phyloP scores from a whole-genome alignment of 2,797 vertebrate genomes.

The Microhierax caerulescens region DNA sequence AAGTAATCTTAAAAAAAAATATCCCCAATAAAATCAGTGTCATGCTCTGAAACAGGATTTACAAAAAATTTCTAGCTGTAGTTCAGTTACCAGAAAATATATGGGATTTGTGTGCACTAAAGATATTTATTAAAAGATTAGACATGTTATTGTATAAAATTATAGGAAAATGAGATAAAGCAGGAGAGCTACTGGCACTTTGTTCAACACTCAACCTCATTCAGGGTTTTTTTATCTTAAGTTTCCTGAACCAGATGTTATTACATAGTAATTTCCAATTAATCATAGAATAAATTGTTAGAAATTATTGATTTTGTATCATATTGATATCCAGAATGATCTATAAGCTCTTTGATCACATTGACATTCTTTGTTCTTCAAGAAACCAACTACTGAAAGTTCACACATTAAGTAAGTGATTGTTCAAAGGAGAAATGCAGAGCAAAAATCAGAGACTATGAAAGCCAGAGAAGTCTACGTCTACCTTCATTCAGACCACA shows the following conservation, averaged over 20 bases:
- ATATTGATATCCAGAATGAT: neutral
- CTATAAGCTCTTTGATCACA: neutral
- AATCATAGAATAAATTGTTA: neutral
- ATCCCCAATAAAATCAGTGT: slow-evolving; percentile 27
- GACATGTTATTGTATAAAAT: neutral
- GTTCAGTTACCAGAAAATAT: neutral
- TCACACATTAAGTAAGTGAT: neutral
- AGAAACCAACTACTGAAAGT: neutral
- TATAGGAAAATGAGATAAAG: slow-evolving; percentile 2
- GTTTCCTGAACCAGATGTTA: neutral
- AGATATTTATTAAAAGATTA: neutral
- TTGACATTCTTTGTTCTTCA: neutral
- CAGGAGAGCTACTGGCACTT: neutral
- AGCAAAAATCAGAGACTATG: neutral
- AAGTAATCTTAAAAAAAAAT: slow-evolving; percentile 41
- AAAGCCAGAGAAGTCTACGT: neutral
- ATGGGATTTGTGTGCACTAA: neutral
- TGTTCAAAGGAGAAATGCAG: neutral
- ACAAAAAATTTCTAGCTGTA: neutral
- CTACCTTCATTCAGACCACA: neutral
- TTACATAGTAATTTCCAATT: neutral
- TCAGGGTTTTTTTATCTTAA: neutral
- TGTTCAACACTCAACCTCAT: neutral
- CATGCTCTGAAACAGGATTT: slow-evolving; percentile 23
- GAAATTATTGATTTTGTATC: neutral